phyloP scores from a whole-genome alignment of 2,888 invertebrate species.

The Yponomeuta malinellus region DNA sequence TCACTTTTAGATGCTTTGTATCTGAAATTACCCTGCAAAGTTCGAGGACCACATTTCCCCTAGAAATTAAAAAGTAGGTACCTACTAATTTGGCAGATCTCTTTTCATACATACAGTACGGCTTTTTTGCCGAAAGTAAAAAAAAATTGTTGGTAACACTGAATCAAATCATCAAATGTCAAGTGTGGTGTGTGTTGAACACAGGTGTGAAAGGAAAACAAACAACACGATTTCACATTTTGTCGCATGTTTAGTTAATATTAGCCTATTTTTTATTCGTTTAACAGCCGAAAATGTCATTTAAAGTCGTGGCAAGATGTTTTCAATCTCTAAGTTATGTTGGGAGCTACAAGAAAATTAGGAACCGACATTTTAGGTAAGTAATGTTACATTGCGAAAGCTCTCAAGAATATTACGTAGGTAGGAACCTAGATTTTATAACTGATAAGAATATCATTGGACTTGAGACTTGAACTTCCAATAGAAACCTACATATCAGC shows the following conservation, averaged over 20 bases:
- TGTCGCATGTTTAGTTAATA: constrained; percentile 22
- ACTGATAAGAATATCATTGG: background rate
- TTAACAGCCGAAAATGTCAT: constrained; percentile 44
- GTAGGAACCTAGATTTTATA: background rate
- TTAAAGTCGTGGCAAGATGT: constrained; percentile 49
- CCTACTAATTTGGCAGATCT: no score
- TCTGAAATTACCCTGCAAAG: no score
- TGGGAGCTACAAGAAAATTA: constrained; percentile 56
- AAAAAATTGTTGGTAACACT: no score
- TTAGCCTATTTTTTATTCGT: background rate
- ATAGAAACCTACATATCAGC: background rate
- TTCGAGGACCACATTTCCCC: no score
- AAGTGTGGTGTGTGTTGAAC: no score
- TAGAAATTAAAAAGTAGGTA: no score
- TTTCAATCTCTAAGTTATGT: constrained; percentile 57
- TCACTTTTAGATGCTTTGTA: no score
- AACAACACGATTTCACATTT: constrained; percentile 27
- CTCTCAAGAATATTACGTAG: background rate
- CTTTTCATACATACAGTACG: no score
- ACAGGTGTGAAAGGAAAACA: background rate
- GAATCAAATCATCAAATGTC: no score
- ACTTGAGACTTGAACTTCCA: background rate
- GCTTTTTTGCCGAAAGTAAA: no score
- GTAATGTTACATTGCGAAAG: constrained; percentile 23
- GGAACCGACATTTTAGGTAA: constrained; percentile 53